Conservation (phyloP, 2,797 vertebrate genomes). For the Otolemur crassicaudatus region DNA sequence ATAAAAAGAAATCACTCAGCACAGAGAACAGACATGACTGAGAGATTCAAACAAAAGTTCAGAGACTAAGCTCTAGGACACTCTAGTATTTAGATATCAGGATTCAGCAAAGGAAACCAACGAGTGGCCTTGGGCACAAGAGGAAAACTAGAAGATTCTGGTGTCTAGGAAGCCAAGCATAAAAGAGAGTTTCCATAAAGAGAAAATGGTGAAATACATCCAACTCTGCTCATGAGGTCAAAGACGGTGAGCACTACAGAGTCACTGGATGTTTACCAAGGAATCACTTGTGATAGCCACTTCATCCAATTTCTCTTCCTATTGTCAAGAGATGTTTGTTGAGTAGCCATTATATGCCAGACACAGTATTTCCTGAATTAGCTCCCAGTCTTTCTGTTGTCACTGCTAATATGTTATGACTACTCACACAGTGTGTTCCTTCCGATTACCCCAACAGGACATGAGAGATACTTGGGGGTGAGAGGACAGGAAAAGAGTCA, state of each 20-base stretch:
- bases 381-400: background rate
- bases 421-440: background rate
- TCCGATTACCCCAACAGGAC: background rate
- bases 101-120: background rate
- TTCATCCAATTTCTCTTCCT: background rate
- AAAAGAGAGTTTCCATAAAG: slow-evolving; percentile 13
- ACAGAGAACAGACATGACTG: background rate
- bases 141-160: background rate
- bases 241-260: background rate
- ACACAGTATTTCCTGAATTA: background rate
- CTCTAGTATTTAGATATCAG: background rate
- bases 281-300: background rate
- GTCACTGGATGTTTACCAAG: background rate
- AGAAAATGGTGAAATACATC: background rate
- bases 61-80: background rate
- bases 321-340: background rate
- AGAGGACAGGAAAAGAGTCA: background rate
- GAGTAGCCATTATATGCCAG: background rate
- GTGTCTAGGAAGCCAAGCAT: background rate
- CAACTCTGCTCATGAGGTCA: background rate
- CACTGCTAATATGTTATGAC: background rate
- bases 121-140: background rate
- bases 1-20: slow-evolving; percentile 13
- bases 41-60: background rate
- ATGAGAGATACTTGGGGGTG: background rate